Conservation (phyloP, 2,888 invertebrate species). For the Malthinus seriepunctatus region DNA sequence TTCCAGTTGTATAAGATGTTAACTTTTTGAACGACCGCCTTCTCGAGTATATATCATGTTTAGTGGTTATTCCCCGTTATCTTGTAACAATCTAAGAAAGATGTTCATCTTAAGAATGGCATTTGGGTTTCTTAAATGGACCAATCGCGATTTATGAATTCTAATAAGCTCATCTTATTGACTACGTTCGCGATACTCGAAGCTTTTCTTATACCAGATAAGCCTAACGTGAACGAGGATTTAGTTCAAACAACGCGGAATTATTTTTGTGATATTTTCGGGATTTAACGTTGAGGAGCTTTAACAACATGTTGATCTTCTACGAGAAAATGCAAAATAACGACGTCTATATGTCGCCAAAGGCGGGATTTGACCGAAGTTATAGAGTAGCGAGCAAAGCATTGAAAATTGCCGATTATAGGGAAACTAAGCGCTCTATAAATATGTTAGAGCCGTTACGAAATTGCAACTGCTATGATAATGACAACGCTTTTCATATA, state of each 20-base stretch:
- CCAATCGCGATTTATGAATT: slow-evolving; percentile 44
- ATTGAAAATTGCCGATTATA: slow-evolving; percentile 52
- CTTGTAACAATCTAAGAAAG: slow-evolving; percentile 44
- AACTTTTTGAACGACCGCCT: slow-evolving; percentile 30
- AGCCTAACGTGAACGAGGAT: slow-evolving; percentile 20
- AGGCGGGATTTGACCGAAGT: slow-evolving; percentile 46
- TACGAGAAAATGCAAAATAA: slow-evolving; percentile 46
- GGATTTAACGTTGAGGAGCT: slow-evolving; percentile 26
- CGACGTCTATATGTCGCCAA: slow-evolving; percentile 49
- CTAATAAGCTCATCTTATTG: slow-evolving; percentile 39
- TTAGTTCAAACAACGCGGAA: slow-evolving; percentile 26
- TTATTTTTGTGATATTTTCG: slow-evolving; percentile 28
- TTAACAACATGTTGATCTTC: slow-evolving; percentile 44
- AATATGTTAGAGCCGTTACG: slow-evolving; percentile 44
- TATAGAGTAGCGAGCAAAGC: slow-evolving; percentile 47
- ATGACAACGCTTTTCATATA: slow-evolving; percentile 19
- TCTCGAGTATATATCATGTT: slow-evolving; percentile 47
- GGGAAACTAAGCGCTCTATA: slow-evolving; percentile 48
- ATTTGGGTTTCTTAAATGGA: slow-evolving; percentile 48
- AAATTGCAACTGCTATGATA: slow-evolving; percentile 36
- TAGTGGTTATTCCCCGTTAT: slow-evolving; percentile 48
- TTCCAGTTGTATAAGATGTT: slow-evolving; percentile 31
- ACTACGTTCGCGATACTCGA: slow-evolving; percentile 18
- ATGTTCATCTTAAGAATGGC: slow-evolving; percentile 49
- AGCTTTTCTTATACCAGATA: slow-evolving; percentile 17